Evolutionary conservation across 1,140 invertebrate genomes (phyloP).

Genomic region (Aethina tumida): DNA sequence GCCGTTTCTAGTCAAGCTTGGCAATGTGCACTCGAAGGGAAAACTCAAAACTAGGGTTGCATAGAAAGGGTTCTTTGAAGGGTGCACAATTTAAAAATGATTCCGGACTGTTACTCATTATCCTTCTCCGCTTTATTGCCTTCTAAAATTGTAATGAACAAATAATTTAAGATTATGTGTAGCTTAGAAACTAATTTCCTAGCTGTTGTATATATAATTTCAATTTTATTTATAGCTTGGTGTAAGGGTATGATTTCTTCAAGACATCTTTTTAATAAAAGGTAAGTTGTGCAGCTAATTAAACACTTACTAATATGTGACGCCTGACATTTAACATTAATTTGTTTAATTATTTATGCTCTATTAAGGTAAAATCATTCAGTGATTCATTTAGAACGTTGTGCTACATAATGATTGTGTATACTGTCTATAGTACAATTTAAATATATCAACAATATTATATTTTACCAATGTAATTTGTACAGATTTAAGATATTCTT

Average conservation of each 20-base stretch:
- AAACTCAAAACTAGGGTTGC: too few species aligned
- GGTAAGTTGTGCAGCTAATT: slow-evolving; percentile 1
- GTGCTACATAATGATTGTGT: slow-evolving; percentile 9
- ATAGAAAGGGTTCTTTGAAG: too few species aligned
- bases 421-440: slow-evolving; percentile 13
- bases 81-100: too few species aligned
- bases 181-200: slow-evolving; percentile 6
- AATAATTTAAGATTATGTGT: background rate
- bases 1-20: too few species aligned
- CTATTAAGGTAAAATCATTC: slow-evolving; percentile 1
- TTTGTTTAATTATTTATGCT: slow-evolving; percentile 9
- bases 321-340: background rate
- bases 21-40: too few species aligned
- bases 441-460: background rate
- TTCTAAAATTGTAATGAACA: slow-evolving; percentile 5
- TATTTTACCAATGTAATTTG: slow-evolving; percentile 11
- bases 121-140: too few species aligned
- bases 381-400: slow-evolving; percentile 7
- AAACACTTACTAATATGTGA: background rate
- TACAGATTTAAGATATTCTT: slow-evolving; percentile 9
- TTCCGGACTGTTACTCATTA: too few species aligned
- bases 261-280: background rate
- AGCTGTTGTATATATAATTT: slow-evolving; percentile 15
- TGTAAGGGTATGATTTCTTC: slow-evolving; percentile 19
- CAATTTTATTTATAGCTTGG: slow-evolving; percentile 28